phyloP scores from a whole-genome alignment of 2,113 vertebrate species.

The Tetrax tetrax region DNA sequence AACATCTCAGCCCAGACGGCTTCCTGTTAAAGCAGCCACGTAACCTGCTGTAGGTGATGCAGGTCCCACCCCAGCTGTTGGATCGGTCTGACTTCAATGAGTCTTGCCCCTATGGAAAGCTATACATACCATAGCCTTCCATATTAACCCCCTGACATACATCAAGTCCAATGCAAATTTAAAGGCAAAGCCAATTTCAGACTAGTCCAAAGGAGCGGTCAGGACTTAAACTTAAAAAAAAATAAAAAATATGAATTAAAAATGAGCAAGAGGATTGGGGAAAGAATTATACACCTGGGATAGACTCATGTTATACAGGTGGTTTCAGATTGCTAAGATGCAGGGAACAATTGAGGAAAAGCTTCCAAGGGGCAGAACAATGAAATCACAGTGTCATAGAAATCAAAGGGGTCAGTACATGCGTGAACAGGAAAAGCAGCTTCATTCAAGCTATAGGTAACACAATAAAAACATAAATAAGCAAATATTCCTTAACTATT shows the following conservation, averaged over 20 bases:
- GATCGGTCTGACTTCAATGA: not conserved
- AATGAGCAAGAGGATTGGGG: not conserved
- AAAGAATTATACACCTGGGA: not conserved
- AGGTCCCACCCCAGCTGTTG: not conserved
- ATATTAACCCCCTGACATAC: not conserved
- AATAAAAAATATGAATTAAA: not conserved
- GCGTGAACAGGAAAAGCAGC: not conserved
- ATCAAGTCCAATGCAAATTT: not conserved
- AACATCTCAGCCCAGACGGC: not conserved
- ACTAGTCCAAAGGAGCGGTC: not conserved
- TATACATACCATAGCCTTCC: not conserved
- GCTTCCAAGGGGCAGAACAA: not conserved
- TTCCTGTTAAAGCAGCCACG: not conserved
- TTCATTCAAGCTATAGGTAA: not conserved
- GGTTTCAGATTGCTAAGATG: constrained; percentile 8
- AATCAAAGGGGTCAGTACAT: not conserved
- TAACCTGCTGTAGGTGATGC: not conserved
- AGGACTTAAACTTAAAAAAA: not conserved
- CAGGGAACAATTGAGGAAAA: not conserved
- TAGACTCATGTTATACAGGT: not conserved
- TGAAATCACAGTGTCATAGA: not conserved
- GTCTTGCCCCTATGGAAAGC: not conserved
- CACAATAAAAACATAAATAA: not conserved
- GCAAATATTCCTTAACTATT: not conserved
- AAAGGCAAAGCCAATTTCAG: not conserved